phyloP scores from a whole-genome alignment of 2,888 invertebrate genomes.

The Blera fallax region DNA sequence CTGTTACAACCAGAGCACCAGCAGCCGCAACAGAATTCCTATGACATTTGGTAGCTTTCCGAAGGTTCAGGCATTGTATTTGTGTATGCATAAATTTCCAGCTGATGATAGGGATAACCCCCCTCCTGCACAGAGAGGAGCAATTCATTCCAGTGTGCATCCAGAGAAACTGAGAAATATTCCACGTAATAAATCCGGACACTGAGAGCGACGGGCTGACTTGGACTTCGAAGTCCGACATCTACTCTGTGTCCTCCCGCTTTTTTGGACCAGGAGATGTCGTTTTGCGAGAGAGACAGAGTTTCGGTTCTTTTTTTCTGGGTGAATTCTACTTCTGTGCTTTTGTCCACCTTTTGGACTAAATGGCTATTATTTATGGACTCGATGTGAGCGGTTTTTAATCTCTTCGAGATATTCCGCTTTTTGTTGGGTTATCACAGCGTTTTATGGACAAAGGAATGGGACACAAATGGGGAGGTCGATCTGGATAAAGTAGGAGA shows the following conservation, averaged over 20 bases:
- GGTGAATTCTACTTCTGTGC: conserved; percentile 29
- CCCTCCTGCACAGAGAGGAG: not conserved
- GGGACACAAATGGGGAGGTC: conserved; percentile 6
- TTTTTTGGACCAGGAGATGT: conserved; percentile 27
- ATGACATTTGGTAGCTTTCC: conserved; percentile 24
- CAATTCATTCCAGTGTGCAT: conserved; percentile 30
- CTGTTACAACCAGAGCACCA: conserved; percentile 44
- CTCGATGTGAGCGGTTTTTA: conserved; percentile 67
- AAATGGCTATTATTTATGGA: conserved; percentile 71
- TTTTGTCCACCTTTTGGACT: conserved; percentile 63
- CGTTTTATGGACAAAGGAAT: conserved; percentile 39
- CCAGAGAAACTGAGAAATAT: conserved; percentile 55
- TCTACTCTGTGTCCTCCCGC: conserved; percentile 25
- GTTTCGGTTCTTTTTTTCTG: not conserved
- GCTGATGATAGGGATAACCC: conserved; percentile 51
- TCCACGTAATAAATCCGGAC: conserved; percentile 63
- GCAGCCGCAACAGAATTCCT: conserved; percentile 24
- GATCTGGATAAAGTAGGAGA: conserved; percentile 27
- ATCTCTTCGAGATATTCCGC: conserved; percentile 65
- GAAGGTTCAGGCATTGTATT: conserved; percentile 47
- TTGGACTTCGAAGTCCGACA: conserved; percentile 46
- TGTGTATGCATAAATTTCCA: conserved; percentile 63
- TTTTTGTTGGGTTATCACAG: conserved; percentile 63
- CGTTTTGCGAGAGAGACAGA: not conserved
- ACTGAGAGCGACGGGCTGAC: conserved; percentile 47